Base-by-base conservation (phyloP, 2,797 vertebrate species). In the Rallus crepitans region DNA sequence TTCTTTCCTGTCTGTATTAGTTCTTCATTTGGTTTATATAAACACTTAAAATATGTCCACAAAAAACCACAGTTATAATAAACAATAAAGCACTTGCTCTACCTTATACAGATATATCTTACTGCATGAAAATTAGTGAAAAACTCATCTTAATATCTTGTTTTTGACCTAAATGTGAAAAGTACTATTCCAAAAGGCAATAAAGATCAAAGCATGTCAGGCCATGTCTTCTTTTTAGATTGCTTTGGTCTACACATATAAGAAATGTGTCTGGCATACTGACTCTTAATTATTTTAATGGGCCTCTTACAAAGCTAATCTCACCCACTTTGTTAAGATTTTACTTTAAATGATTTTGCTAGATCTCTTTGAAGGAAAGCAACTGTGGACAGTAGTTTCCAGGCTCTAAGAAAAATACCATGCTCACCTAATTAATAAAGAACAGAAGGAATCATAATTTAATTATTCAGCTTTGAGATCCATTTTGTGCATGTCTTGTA, bases 401-500 rank as follows among this genome's bases (percentile, higher is more conserved):
- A 77, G 28, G 39, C 31, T 87, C 83, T 68, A 82, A 80, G 40
- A 95, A 92, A 53, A 39, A 91, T 45, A 9, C 23, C 30, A 50
- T 50, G 20, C 6, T 84, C 39, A 76, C 31, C 45, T 71, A 92
- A 84, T 82, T 92, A 94, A 84, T 63, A 82, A 83, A 66, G 75
- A 95, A 79, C 37, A 72, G 50, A 89, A 72, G 47, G 30, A 77
- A 65, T 63, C n/a, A 73, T 45, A 79, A 86, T 71, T 78, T 53
- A 91, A 91, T 94, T 89, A 79, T 39, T 82, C 55, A 79, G 35
- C 19, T 92, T 79, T 92, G 73, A 60, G 80, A 76, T 66, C 16
- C 5, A 0, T 66, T 90, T 88, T 53, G 39, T 66, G 56, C 53
- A 63, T 13, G 12, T 33, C 42, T 83, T 70, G 52, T 52, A 63